phyloP scores from a whole-genome alignment of 2,888 invertebrate genomes.

The Teleogryllus oceanicus region DNA sequence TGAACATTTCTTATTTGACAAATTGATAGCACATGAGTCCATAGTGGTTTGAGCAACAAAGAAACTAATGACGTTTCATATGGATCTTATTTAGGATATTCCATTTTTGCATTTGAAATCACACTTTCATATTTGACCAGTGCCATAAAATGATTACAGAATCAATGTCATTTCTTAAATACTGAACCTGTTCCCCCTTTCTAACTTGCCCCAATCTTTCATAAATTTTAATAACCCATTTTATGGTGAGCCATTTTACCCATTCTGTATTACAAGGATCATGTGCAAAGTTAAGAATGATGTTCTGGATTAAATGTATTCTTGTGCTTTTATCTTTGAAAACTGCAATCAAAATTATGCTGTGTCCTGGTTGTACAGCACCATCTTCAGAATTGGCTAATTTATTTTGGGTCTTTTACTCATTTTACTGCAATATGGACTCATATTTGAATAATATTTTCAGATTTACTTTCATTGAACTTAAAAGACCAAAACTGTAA shows the following conservation, averaged over 20 bases:
- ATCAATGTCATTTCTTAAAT: conserved; percentile 2
- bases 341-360: background rate
- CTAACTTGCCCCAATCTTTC: background rate
- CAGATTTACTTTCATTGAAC: no score
- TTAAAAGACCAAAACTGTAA: no score
- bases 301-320: conserved; percentile 11
- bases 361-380: background rate
- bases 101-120: conserved; percentile 18
- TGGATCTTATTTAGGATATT: background rate
- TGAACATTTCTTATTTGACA: conserved; percentile 19
- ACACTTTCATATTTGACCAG: conserved; percentile 23
- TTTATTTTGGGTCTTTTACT: background rate
- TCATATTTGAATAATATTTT: no score
- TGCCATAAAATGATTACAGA: background rate
- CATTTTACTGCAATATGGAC: no score
- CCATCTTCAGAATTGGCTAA: background rate
- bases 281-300: conserved; percentile 5
- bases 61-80: background rate
- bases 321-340: background rate
- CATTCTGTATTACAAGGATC: background rate
- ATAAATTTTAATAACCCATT: conserved; percentile 4
- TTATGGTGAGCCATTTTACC: background rate
- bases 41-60: background rate
- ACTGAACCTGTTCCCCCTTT: background rate
- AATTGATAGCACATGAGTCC: conserved; percentile 23